phyloP scores from a whole-genome alignment of 2,888 invertebrate species.

The Pachydiplax longipennis region DNA sequence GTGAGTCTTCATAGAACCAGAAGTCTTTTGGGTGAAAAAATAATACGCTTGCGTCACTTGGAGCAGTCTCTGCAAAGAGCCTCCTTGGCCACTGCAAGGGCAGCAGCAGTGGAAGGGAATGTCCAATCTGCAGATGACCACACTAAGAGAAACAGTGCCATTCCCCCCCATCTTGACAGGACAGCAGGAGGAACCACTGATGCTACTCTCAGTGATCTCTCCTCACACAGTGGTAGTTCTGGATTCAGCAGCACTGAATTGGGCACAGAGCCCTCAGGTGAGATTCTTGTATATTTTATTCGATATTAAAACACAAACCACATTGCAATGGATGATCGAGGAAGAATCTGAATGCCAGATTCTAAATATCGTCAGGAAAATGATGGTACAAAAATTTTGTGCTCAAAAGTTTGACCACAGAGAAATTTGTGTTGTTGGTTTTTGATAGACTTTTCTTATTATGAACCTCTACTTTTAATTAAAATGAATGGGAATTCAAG shows the following conservation, averaged over 20 bases:
- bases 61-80: slow-evolving; percentile 78
- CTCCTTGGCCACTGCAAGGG: slow-evolving; percentile 57
- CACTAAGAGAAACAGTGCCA: slow-evolving; percentile 30
- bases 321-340: too few relatives aligned
- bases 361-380: too few relatives aligned
- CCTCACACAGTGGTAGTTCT: slow-evolving; percentile 68
- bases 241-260: slow-evolving; percentile 74
- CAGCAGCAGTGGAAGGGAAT: neutral
- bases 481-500: too few relatives aligned
- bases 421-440: too few relatives aligned
- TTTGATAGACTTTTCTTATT: too few relatives aligned
- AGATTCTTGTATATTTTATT: too few relatives aligned
- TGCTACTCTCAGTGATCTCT: slow-evolving; percentile 71
- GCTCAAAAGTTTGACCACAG: too few relatives aligned
- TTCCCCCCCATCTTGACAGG: slow-evolving; percentile 14
- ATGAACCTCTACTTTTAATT: too few relatives aligned
- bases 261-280: slow-evolving; percentile 62
- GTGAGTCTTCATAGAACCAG: slow-evolving; percentile 82
- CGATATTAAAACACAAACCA: too few relatives aligned
- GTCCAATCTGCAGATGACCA: slow-evolving; percentile 31
- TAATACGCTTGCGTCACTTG: slow-evolving; percentile 78
- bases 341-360: too few relatives aligned
- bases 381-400: too few relatives aligned
- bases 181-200: slow-evolving; percentile 63
- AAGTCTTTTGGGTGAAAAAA: slow-evolving; percentile 81